Conservation (phyloP, 2,888 invertebrate species). For the Tanytarsus gracilentus region DNA sequence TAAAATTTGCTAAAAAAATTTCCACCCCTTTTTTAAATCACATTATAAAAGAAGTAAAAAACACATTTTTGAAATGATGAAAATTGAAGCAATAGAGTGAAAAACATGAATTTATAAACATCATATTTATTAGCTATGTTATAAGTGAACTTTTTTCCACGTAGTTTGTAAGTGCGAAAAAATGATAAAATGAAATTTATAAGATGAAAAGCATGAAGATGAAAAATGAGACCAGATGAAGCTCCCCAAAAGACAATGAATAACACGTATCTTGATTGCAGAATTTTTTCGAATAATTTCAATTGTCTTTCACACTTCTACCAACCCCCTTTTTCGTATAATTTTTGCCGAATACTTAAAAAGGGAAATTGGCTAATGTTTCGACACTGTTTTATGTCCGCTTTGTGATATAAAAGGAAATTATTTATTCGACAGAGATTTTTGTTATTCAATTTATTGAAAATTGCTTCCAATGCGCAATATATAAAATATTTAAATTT, state of each 20-base stretch:
- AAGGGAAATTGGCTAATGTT: too few relatives aligned
- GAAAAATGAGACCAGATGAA: conserved; percentile 8
- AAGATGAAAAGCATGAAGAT: background rate
- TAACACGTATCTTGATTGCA: conserved; percentile 7
- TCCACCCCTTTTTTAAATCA: too few relatives aligned
- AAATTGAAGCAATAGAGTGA: conserved; percentile 7
- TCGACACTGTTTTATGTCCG: too few relatives aligned
- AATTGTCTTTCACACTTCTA: too few relatives aligned
- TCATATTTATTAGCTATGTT: conserved; percentile 3
- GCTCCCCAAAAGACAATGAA: background rate
- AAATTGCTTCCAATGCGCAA: too few relatives aligned
- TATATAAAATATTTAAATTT: too few relatives aligned
- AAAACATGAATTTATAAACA: conserved; percentile 9
- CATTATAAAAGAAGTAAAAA: background rate
- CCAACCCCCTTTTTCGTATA: too few relatives aligned
- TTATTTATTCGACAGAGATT: too few relatives aligned
- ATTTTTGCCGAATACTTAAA: background rate
- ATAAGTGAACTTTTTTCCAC: background rate
- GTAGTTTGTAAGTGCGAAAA: background rate
- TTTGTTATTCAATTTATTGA: too few relatives aligned
- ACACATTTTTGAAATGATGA: background rate
- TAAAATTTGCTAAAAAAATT: too few relatives aligned
- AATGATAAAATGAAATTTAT: background rate
- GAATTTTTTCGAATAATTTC: background rate
- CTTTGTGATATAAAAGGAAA: too few relatives aligned